Evolutionary conservation across 2,797 vertebrate species (phyloP).

Genomic region (Lepus townsendii): DNA sequence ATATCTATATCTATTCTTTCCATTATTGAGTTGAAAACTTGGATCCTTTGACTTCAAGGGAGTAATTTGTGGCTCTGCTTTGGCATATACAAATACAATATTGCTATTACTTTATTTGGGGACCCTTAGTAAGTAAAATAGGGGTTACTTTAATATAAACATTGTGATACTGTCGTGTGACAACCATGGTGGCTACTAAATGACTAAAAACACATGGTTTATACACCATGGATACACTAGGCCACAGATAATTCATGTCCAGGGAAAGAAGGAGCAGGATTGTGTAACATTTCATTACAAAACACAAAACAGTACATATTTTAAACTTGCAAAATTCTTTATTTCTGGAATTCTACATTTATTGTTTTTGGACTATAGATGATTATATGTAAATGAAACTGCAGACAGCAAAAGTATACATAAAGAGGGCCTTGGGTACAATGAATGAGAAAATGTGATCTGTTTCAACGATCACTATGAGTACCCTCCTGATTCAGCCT

Average conservation of each 20-base stretch:
- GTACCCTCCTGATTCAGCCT: accelerated
- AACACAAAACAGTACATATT: neutral
- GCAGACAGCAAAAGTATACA: neutral
- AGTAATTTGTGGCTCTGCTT: neutral
- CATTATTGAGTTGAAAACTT: neutral
- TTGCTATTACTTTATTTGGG: too few species aligned
- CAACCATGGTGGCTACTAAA: too few species aligned
- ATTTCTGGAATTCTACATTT: neutral
- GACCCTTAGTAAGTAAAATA: neutral
- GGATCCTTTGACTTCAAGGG: neutral
- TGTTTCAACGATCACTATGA: neutral
- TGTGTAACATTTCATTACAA: neutral
- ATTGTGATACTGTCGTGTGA: too few species aligned
- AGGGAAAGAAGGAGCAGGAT: neutral
- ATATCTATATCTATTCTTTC: neutral
- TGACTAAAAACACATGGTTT: neutral
- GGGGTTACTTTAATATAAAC: neutral
- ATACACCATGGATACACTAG: neutral
- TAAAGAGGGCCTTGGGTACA: neutral
- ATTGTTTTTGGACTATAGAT: neutral
- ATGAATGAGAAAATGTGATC: neutral
- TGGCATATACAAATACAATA: neutral
- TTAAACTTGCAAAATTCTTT: neutral
- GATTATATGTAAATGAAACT: neutral
- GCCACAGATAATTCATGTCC: neutral